Base-by-base conservation (phyloP, 2,113 vertebrate genomes). In the Lepisosteus oculatus region DNA sequence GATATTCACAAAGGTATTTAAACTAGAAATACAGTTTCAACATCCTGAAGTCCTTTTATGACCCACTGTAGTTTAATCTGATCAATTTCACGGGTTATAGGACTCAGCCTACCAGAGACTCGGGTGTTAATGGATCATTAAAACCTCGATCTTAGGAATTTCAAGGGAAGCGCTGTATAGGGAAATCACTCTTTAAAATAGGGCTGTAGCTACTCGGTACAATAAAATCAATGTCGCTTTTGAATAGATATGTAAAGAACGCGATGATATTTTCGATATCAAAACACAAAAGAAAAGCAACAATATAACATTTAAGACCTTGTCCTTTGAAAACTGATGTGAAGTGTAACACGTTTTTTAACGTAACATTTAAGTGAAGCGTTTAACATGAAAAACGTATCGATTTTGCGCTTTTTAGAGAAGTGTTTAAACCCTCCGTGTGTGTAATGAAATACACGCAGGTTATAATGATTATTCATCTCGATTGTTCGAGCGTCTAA, bases 51-150 rank as follows among this genome's bases (percentile, higher is more conserved):
- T 83, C 71, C 75, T 78, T 82, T 82, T 82, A 78, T 72, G 85
- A 84, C 77, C 87, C 85, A 81, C 82, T 79, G 85, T 81, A 74
- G 73, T 79, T 82, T 84, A 90, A 91, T 92, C 90, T 88, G 87
- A 89, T 91, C 88, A 82, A 91, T 92, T 90, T 91, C 90, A 90
- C 85, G 90, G 84, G 77, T 83, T 70, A 79, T 72, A 80, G 72
- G 80, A 81, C 79, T 72, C 80, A 77, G 78, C 84, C 79, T 78
- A 41, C 67, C 79, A 73, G 76, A 74, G 72, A 77, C 81, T 81
- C 83, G 84, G 75, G 82, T 83, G 83, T 64, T 79, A 83, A 89
- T 89, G 79, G 83, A 73, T 82, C 78, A 86, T 85, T 88, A 83
- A 88, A 86, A 80, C 72, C 70, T 82, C 88, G 81, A 85, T 88